These are phyloP conservation scores for Typhlichthys subterraneus DNA, from an alignment of 2,797 vertebrate species.

Conservation along the genomic window DNA sequence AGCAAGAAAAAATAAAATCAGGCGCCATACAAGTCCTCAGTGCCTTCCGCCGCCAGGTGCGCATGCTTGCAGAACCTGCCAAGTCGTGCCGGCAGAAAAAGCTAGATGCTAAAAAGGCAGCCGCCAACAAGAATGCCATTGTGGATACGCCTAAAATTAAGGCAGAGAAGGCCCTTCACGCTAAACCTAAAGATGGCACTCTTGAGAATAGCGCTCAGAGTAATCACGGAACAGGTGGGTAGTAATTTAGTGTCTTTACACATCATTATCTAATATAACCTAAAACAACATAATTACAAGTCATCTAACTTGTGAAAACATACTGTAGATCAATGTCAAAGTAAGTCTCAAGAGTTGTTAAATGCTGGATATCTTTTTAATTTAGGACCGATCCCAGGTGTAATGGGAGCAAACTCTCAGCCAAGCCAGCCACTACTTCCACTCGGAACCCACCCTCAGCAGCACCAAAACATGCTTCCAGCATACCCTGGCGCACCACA, in stretches of 20 bases:
- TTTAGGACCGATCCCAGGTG: slow-evolving; percentile 61
- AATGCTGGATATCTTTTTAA: neutral
- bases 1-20: slow-evolving; percentile 89
- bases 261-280: no score
- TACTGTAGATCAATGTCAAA: no score
- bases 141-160: slow-evolving; percentile 82
- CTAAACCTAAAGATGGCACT: slow-evolving; percentile 82
- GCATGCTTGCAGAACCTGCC: slow-evolving; percentile 92
- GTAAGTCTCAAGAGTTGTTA: no score
- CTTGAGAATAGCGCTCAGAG: slow-evolving; percentile 71
- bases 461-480: slow-evolving; percentile 74
- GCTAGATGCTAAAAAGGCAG: slow-evolving; percentile 91
- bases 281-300: no score
- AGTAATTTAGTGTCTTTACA: slow-evolving; percentile 2
- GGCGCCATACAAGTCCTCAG: slow-evolving; percentile 94
- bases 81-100: slow-evolving; percentile 97
- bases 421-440: slow-evolving; percentile 68
- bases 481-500: slow-evolving; percentile 80
- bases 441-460: slow-evolving; percentile 66
- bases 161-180: slow-evolving; percentile 83
- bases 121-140: slow-evolving; percentile 85
- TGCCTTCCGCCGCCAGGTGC: slow-evolving; percentile 90
- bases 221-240: slow-evolving; percentile 68
- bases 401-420: slow-evolving; percentile 56
- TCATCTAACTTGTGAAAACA: no score